phyloP scores from a whole-genome alignment of 2,888 invertebrate species.

The Orchestes rusci region DNA sequence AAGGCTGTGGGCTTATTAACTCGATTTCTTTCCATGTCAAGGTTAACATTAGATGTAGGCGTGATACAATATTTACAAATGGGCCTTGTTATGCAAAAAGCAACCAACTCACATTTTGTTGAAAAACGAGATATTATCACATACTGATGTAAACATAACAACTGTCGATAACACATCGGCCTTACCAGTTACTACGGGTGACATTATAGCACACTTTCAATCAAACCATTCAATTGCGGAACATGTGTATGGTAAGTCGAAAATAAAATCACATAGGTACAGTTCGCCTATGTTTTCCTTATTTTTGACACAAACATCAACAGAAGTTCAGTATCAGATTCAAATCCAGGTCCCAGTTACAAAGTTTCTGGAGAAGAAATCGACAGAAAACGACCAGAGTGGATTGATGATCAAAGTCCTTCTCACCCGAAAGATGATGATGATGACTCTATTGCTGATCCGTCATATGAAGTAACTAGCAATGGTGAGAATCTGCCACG shows the following conservation, averaged over 20 bases:
- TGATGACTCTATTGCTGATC: constrained; percentile 10
- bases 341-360: constrained; percentile 8
- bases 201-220: background rate
- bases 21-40: too few relatives aligned
- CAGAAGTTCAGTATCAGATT: constrained; percentile 2
- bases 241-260: background rate
- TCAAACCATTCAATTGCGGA: background rate
- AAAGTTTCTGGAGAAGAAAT: constrained; percentile 3
- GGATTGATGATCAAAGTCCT: constrained; percentile 2
- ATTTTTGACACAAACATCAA: constrained; percentile 3
- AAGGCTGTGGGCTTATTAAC: too few relatives aligned
- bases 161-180: background rate
- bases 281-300: background rate
- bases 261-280: background rate
- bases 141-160: too few relatives aligned
- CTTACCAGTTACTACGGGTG: background rate
- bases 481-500: constrained; percentile 5
- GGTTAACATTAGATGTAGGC: too few relatives aligned
- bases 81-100: too few relatives aligned
- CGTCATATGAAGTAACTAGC: constrained; percentile 6
- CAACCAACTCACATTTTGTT: too few relatives aligned
- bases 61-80: too few relatives aligned
- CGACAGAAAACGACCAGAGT: background rate
- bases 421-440: constrained; percentile 5
- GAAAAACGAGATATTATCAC: too few relatives aligned